A percentile compares a stretch with the other conserved stretches of the same genome.
These are phyloP conservation scores for Marisa cornuarietis DNA, from an alignment of 1,140 invertebrate species.

Conservation along the genomic window DNA sequence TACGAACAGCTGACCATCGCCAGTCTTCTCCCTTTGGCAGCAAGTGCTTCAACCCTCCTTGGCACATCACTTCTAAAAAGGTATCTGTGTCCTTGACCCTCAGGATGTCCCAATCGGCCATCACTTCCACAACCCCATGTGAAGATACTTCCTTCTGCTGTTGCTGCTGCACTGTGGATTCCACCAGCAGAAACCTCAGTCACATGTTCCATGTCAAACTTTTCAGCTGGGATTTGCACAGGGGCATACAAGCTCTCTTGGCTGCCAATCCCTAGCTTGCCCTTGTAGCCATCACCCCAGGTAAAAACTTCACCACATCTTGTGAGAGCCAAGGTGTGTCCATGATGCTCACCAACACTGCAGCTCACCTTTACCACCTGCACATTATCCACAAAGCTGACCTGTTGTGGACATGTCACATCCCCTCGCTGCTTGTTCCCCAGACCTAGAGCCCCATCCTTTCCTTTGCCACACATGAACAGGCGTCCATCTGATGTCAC, in stretches of 20 bases:
- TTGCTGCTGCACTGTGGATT: conserved; percentile 90
- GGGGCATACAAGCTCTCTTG: conserved; percentile 75
- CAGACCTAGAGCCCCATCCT: conserved; percentile 90
- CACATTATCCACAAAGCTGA: conserved; percentile 12
- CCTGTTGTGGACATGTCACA: neutral
- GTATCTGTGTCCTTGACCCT: conserved; percentile 64
- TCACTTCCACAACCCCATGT: conserved; percentile 95
- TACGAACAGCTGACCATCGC: conserved; percentile 38
- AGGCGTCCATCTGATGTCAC: conserved; percentile 83
- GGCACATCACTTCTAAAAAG: conserved; percentile 44
- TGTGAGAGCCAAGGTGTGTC: conserved; percentile 39
- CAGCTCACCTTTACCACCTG: conserved; percentile 35
- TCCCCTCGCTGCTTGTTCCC: conserved; percentile 78
- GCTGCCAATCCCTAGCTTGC: conserved; percentile 38
- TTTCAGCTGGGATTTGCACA: conserved; percentile 74
- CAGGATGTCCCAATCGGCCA: conserved; percentile 88
- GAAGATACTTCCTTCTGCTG: conserved; percentile 87
- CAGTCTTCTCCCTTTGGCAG: neutral
- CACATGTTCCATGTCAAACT: conserved; percentile 83
- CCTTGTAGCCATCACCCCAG: conserved; percentile 47
- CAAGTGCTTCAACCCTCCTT: conserved; percentile 32
- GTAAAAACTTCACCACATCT: conserved; percentile 31
- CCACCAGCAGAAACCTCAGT: conserved; percentile 91
- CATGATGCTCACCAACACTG: conserved; percentile 47
- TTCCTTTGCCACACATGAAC: conserved; percentile 94